Evolutionary conservation across 1,140 invertebrate genomes (phyloP), one percentile per base, ranked within the genome.

Genomic region (Dendrolimus punctatus): DNA sequence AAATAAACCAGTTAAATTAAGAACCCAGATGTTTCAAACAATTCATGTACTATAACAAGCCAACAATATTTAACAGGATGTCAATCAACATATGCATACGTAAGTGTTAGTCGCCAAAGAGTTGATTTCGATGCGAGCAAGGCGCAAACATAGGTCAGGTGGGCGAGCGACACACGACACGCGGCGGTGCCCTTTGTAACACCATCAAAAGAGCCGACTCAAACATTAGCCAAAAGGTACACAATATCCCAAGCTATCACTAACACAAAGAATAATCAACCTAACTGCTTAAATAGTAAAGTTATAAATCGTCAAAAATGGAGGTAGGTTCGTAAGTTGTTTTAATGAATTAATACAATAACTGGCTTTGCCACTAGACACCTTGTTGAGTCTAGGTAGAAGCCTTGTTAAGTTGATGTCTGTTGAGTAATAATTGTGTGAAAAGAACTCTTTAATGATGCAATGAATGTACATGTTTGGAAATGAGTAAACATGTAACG

Each of bases 101-200:
- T 23, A 23, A 23, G 23, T 23, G 23, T 23, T 23, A 23, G 23
- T 23, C 23, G 23, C 23, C 23, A 23, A 23, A 23, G 23, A 42
- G 42, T 47, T 38, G 40, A 47, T 56, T 60, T 58, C 52, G 58
- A 60, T 65, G 65, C 63, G 61, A 60, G 55, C 58, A 55, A 23
- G 23, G 23, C 61, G 66, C 73, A 80, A 76, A 77, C 73, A 77
- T 54, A 48, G 63, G 58, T 77, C 74, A 80, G 76, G 76, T 77
- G 76, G 71, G 74, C 64, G 60, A 58, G 53, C 54, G 68, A 66
- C 68, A 79, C 58, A 67, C 72, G 71, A 75, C 74, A 74, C 72
- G 60, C 59, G 51, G 68, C 73, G 76, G 76, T 69, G 56, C 68
- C 70, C 72, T 80, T 80, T 77, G 68, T 75, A 46, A 55, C 43